phyloP scores from a whole-genome alignment of 2,888 invertebrate genomes.

The Ischnus inquisitorius region DNA sequence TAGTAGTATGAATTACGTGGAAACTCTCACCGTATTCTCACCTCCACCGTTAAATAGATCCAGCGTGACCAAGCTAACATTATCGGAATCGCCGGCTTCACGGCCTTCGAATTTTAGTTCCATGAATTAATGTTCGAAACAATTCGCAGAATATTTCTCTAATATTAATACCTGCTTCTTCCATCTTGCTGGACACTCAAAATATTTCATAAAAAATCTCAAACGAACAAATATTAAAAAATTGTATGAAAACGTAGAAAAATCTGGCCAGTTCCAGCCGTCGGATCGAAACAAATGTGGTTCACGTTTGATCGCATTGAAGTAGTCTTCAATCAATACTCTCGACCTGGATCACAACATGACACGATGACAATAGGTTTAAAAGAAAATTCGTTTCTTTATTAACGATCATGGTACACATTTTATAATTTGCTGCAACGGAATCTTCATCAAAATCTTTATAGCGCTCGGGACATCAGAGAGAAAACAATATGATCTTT shows the following conservation, averaged over 20 bases:
- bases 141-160: background rate
- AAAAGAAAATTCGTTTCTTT: background rate
- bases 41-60: constrained; percentile 44
- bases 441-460: background rate
- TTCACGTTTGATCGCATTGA: constrained; percentile 38
- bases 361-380: background rate
- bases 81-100: background rate
- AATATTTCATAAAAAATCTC: background rate
- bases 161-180: constrained; percentile 41
- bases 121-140: background rate
- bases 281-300: constrained; percentile 30
- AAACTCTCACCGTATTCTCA: constrained; percentile 23
- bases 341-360: background rate
- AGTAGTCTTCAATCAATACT: constrained; percentile 34
- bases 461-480: background rate
- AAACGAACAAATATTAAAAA: constrained; percentile 7
- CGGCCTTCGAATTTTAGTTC: constrained; percentile 35
- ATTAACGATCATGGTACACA: background rate
- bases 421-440: too few species aligned
- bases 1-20: background rate
- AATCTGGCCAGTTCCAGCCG: constrained; percentile 5
- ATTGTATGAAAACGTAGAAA: constrained; percentile 33
- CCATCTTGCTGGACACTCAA: constrained; percentile 52
- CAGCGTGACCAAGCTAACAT: constrained; percentile 5
- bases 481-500: background rate